Base-by-base conservation (phyloP, 2,113 vertebrate species). In the Gallinago paraguaiae region DNA sequence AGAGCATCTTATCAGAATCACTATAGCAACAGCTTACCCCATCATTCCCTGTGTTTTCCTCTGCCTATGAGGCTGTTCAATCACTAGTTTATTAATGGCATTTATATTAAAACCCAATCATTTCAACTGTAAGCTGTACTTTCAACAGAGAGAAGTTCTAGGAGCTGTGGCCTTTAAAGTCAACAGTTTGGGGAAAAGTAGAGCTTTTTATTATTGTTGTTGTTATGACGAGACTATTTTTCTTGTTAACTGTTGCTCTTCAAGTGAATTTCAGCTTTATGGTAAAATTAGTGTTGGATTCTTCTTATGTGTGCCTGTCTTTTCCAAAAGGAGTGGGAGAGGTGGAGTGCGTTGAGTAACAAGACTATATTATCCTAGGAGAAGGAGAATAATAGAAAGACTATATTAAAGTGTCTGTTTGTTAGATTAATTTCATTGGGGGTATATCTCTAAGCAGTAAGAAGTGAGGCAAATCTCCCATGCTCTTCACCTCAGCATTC, bases 21-120 rank as follows among this genome's bases (percentile, higher is more conserved):
- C 98, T 97, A 93, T 98, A 97, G 98, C 97, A 99, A 98, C 98
- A 97, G 94, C 97, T 98, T 92, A 96, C 91, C 83, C 94, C 94
- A 95, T 97, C 92, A 88, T 89, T 96, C 89, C 87, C 92, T 41
- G 45, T 97, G 93, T 97, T 95, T 97, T 93, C 82, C 83, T 83
- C 89, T 97, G 93, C 96, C 97, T 98, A 43, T 98, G 93, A 96
- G 97, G 86, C 33, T 78, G 11, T 95, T 81, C 77, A 93, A 37
- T 95, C 90, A 80, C 82, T 97, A 82, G 96, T 90, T 98, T 98
- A 97, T 98, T 98, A 96, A 95, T 98, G 82, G 91, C 70, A 95
- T 98, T 97, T 97, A 33, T 96, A 90, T 96, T 93, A 64, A 93
- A 84, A 95, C 41, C 41, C 17, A 90, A 5, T 61, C 7, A 80